Base-by-base conservation (phyloP, 1,140 invertebrate genomes). In the Laupala kohalensis region DNA sequence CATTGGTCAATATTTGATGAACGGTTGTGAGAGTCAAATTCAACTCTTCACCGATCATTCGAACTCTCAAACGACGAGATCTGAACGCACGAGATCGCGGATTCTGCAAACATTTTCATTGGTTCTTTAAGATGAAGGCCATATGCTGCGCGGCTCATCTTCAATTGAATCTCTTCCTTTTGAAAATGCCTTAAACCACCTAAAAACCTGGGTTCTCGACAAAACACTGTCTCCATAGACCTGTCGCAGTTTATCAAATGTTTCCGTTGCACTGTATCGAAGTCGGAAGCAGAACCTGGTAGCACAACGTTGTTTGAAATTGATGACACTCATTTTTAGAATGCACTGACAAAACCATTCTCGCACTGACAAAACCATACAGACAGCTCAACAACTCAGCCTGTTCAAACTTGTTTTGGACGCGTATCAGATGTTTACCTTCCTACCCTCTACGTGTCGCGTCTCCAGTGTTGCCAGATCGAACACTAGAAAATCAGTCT, bases 271-370 rank as follows among this genome's bases (percentile, higher is more conserved):
- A 74, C 68, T 74, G 15, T 75, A 67, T 65, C 72, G 71, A 73
- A 73, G 73, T 75, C 73, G 75, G 69, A 75, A 75, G 69, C 73
- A 73, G 74, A 75, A 76, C 73, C 69, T 74, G 72, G 74, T 76
- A 74, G 73, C 75, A 74, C 69, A 72, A 30, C 73, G 71, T 75
- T 74, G 71, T 70, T 70, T 29, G 69, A 70, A 70, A 70, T 62
- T 70, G 69, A 70, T 70, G 69, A 9, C 69, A 70, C 69, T 70
- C 69, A 70, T 70, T 70, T 70, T 70, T 70, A 70, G 69, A 70
- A 70, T n/a, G 13, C 62, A 70, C 4, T 64, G 53, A 25, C 64
- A 70, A 70, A 70, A 70, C 13, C 30, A 23, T 19, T 70, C 26
- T 12, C 68, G 28, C 25, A 15, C 23, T 64, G 9, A 70, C 5